Evolutionary conservation across 2,888 invertebrate species (phyloP).

Genomic region (Drosophila siamana): DNA sequence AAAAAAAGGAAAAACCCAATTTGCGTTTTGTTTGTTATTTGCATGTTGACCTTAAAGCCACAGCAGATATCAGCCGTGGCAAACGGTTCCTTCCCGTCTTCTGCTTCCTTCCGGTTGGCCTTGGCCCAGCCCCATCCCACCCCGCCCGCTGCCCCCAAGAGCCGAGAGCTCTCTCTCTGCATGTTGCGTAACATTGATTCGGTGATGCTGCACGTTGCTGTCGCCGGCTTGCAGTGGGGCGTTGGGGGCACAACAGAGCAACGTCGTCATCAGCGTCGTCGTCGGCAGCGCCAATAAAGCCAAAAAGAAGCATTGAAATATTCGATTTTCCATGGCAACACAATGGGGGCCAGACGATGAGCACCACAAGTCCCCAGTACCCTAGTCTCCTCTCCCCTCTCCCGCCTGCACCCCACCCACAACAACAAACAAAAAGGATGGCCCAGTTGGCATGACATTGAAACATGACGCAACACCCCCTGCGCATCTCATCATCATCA

Average conservation of each 20-base stretch:
- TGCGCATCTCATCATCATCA: conserved; percentile 1
- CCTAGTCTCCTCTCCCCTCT: neutral
- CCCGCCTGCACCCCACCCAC: neutral
- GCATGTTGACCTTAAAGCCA: conserved; percentile 61
- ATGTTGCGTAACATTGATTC: conserved; percentile 69
- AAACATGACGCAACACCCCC: conserved; percentile 67
- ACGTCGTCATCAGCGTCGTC: conserved; percentile 50
- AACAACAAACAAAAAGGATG: conserved; percentile 1
- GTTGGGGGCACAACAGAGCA: conserved; percentile 17
- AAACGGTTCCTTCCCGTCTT: conserved; percentile 1
- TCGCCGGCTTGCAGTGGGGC: neutral
- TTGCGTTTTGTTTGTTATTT: conserved; percentile 61
- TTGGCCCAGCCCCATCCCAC: conserved; percentile 65
- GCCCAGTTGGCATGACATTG: conserved; percentile 62
- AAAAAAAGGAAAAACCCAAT: conserved; percentile 47
- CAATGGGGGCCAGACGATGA: conserved; percentile 27
- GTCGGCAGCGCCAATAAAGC: conserved; percentile 51
- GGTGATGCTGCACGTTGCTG: conserved; percentile 58
- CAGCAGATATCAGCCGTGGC: neutral
- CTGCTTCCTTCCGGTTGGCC: conserved; percentile 37
- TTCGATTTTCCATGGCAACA: conserved; percentile 67
- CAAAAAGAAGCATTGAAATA: conserved; percentile 47
- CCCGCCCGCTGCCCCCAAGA: too few relatives aligned
- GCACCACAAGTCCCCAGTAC: neutral
- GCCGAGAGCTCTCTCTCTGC: conserved; percentile 50